Conservation (phyloP, 2,888 invertebrate genomes). For the Tortrix viridana region DNA sequence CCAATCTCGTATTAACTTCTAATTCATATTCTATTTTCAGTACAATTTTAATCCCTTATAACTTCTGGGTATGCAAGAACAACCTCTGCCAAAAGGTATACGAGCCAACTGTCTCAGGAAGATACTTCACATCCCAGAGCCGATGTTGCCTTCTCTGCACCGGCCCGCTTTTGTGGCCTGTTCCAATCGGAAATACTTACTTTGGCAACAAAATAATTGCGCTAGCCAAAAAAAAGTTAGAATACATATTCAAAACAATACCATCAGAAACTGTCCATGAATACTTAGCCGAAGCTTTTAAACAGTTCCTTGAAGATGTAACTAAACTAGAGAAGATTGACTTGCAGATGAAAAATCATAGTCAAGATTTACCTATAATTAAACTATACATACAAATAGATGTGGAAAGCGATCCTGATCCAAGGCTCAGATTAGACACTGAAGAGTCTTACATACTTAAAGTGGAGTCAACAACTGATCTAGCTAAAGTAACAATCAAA, state of each 20-base stretch:
- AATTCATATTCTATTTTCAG: constrained; percentile 18
- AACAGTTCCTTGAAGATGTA: constrained; percentile 77
- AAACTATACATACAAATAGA: constrained; percentile 75
- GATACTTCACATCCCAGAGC: constrained; percentile 76
- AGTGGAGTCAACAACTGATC: constrained; percentile 67
- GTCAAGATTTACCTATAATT: constrained; percentile 47
- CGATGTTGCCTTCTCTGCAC: constrained; percentile 90
- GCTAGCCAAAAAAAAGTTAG: constrained; percentile 81
- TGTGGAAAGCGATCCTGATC: constrained; percentile 81
- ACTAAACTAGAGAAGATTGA: constrained; percentile 72
- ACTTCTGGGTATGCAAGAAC: constrained; percentile 58
- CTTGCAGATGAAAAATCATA: constrained; percentile 45
- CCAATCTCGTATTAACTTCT: no score
- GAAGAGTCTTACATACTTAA: constrained; percentile 89
- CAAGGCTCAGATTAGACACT: constrained; percentile 85
- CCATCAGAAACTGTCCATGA: constrained; percentile 61
- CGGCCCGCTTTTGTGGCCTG: constrained; percentile 89
- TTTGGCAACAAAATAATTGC: constrained; percentile 85
- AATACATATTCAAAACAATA: constrained; percentile 71
- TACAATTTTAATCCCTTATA: constrained; percentile 32
- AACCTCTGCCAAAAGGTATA: constrained; percentile 59
- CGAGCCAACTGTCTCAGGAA: constrained; percentile 45
- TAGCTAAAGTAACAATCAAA: constrained; percentile 74
- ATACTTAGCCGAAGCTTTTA: constrained; percentile 72
- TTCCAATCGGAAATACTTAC: constrained; percentile 87